Evolutionary conservation across 2,113 vertebrate species (phyloP), one percentile per base, ranked within the genome.

Genomic region (Oreotragus oreotragus): DNA sequence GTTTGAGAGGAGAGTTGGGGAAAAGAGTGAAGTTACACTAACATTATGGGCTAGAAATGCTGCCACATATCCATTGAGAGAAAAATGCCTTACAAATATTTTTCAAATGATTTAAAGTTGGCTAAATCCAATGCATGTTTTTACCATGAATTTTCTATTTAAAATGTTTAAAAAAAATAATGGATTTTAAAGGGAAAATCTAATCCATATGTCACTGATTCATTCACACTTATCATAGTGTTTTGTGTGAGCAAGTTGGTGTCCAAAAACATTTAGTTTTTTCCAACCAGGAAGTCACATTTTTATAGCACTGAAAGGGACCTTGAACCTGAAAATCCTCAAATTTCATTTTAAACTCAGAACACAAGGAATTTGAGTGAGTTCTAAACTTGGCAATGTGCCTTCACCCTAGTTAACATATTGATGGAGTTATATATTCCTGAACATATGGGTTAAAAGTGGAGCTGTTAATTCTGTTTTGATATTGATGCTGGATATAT

Each of bases 161-260:
- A 89, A 96, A 96, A 80, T 55, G 73, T 84, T 90, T 94, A 53
- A 23, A 66, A 66, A 39, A 95, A 97, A 95, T 97, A 93, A 90
- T 91, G 64, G 45, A 92, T 96, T 98, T 88, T 60, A 79, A 92
- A 96, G 97, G 90, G 97, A 96, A 98, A 98, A 98, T 97, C 77
- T 77, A 97, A 97, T 95, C 97, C 98, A 98, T 95, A 98, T 98
- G 97, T 97, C 97, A 96, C 97, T 93, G 92, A 97, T 98, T 97
- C 96, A 95, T 98, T 98, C 95, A 97, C 98, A 98, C 96, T 98
- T 98, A 98, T 97, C 97, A 94, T 97, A 97, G 96, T 97, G 93
- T 97, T 98, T 98, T 97, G 86, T n/a, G 30, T 88, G 97, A 97
- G 95, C 83, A 95, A 96, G 88, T 86, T 97, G 88, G 62, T 97